Base-by-base conservation (phyloP, 2,797 vertebrate genomes). In the Lates japonicus region DNA sequence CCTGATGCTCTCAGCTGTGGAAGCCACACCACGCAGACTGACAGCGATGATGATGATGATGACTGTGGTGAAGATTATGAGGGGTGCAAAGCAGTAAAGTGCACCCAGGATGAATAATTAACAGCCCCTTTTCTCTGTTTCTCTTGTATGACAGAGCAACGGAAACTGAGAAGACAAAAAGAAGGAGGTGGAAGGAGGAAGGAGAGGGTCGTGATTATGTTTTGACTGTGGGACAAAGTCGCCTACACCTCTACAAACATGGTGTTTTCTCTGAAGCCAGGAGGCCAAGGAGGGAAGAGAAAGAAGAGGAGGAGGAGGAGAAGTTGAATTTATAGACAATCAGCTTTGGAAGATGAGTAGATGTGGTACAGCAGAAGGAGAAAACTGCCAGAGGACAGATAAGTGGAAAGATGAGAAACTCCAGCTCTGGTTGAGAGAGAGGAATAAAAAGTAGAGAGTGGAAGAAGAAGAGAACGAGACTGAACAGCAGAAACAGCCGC, bases 61-160 rank as follows among this genome's bases (percentile, higher is more conserved):
- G 63, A 70, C 44, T 48, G 59, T 13, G 55, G 64, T 80, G 65
- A 74, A 68, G 79, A 76, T 46, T 67, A 49, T 58, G 67, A 81
- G 20, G 69, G 74, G 72, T 74, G 74, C 67, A 74, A 82, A 75
- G 81, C 75, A 52, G 63, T 39, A 42, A 70, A 81, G 57, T 70
- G 73, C 76, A 51, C 19, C 54, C 29, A 33, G 19, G 61, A 83
- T 89, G 49, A 90, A 89, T 88, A 78, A 90, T 89, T 88, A 88
- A 89, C 75, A 71, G 70, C 52, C 62, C 54, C 69, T 65, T 69
- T 66, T 39, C 60, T 73, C 51, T 55, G 4, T 25, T 57, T 12
- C 33, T 19, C 17, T 11, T 29, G 44, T 33, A n/a, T 7, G 52
- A 25, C 48, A 52, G 7, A 71, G 22, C 42, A 14, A 58, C 41